These are phyloP conservation scores for Motacilla alba DNA, from an alignment of 2,113 vertebrate genomes.

Conservation along the genomic window DNA sequence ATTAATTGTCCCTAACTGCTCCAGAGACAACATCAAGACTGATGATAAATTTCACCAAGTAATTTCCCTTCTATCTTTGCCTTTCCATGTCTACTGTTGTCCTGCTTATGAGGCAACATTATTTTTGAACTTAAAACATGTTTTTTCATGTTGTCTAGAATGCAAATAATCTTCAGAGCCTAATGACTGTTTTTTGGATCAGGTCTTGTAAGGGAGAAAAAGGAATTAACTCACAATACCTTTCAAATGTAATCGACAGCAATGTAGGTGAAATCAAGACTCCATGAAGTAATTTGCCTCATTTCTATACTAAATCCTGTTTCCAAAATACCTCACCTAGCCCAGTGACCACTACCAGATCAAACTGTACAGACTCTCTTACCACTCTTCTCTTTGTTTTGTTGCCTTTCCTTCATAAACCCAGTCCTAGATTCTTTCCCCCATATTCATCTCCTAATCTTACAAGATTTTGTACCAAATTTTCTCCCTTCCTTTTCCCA, in stretches of 20 bases:
- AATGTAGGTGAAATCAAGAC: not conserved
- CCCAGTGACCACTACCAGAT: not conserved
- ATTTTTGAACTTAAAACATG: not conserved
- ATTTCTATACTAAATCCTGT: not conserved
- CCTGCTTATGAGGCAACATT: not conserved
- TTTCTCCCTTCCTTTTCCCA: not conserved
- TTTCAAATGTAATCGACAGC: not conserved
- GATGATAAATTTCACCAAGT: not conserved
- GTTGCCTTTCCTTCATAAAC: not conserved
- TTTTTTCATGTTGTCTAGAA: not conserved
- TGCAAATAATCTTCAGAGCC: not conserved
- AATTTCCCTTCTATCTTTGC: not conserved
- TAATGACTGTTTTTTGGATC: not conserved
- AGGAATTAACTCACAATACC: not conserved
- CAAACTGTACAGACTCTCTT: not conserved
- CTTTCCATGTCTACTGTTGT: not conserved
- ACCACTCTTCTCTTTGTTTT: not conserved
- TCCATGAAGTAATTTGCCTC: not conserved
- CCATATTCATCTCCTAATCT: not conserved
- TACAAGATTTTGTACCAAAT: not conserved
- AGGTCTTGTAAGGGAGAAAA: not conserved
- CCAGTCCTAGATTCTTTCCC: not conserved
- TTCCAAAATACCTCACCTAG: not conserved
- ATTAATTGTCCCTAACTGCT: not conserved
- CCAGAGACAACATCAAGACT: not conserved